Percentiles rank a stretch among this genome's conserved stretches.
These are phyloP conservation scores for Netelia fuscicornis DNA, from an alignment of 2,888 invertebrate species.

Conservation along the genomic window DNA sequence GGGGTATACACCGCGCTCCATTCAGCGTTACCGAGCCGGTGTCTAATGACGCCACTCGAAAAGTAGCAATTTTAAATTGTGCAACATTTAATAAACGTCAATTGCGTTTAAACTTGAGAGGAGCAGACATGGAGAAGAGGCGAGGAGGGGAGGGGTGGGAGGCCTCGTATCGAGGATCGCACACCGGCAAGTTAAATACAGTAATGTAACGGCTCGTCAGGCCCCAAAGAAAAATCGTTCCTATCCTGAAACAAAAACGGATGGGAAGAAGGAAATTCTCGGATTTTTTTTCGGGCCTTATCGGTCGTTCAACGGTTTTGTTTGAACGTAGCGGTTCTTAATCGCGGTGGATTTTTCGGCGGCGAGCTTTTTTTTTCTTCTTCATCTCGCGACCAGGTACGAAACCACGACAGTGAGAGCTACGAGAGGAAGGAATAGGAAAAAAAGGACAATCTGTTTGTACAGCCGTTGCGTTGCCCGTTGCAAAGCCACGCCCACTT, in stretches of 20 bases:
- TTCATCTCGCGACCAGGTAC: not conserved
- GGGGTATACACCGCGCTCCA: slow-evolving; percentile 26
- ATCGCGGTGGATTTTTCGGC: slow-evolving; percentile 35
- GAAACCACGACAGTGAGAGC: slow-evolving; percentile 20
- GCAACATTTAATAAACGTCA: slow-evolving; percentile 78
- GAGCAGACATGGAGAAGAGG: slow-evolving; percentile 42
- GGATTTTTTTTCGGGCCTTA: slow-evolving; percentile 27
- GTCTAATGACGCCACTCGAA: slow-evolving; percentile 71
- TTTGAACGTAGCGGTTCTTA: not conserved
- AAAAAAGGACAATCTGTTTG: slow-evolving; percentile 72
- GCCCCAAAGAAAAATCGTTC: not conserved
- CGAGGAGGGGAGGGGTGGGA: slow-evolving; percentile 28
- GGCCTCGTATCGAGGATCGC: slow-evolving; percentile 35
- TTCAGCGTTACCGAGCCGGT: slow-evolving; percentile 61
- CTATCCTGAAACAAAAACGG: not conserved
- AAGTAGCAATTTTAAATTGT: slow-evolving; percentile 74
- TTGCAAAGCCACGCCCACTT: slow-evolving; percentile 79
- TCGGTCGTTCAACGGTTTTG: slow-evolving; percentile 6
- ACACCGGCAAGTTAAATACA: slow-evolving; percentile 14
- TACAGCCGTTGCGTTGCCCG: slow-evolving; percentile 60
- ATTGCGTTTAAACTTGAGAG: slow-evolving; percentile 76
- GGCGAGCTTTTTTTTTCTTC: slow-evolving; percentile 3
- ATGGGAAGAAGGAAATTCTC: not conserved
- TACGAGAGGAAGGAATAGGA: not conserved
- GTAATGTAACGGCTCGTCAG: slow-evolving; percentile 11